A percentile compares a stretch with the other conserved stretches of the same genome.
Conservation (phyloP, 2,113 vertebrate species). For the Columba livia region DNA sequence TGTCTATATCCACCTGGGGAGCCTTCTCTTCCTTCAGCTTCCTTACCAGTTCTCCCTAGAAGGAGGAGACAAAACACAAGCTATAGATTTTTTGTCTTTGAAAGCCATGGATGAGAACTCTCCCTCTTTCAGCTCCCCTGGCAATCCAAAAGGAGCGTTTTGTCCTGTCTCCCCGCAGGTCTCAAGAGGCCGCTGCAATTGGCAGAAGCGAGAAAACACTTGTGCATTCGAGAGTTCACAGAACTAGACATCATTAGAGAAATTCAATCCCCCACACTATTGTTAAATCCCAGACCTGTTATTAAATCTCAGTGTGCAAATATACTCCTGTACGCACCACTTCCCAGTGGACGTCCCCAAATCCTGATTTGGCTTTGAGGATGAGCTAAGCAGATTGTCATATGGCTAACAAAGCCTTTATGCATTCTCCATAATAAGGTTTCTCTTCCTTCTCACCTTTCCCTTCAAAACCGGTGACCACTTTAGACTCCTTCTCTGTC, state of each 20-base stretch:
- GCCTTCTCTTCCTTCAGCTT: constrained; percentile 90
- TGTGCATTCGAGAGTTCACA: background rate
- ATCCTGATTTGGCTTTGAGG: background rate
- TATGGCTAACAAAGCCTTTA: background rate
- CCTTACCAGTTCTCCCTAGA: constrained; percentile 91
- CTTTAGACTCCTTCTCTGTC: background rate
- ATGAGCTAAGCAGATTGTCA: background rate
- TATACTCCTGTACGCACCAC: background rate
- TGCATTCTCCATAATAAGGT: background rate
- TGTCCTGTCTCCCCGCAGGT: background rate
- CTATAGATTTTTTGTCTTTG: background rate
- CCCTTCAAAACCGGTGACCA: background rate
- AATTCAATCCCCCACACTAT: background rate
- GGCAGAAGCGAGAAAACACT: background rate
- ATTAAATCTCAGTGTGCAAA: background rate
- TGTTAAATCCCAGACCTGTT: background rate
- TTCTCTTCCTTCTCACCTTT: background rate
- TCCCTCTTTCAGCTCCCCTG: background rate
- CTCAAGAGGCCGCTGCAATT: background rate
- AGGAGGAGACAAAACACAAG: background rate
- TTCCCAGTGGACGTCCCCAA: background rate
- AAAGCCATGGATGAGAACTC: background rate
- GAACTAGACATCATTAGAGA: background rate
- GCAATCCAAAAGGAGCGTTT: background rate
- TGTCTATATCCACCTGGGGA: constrained; percentile 91